These are phyloP conservation scores for Oncopodura yosiiana DNA, from an alignment of 1,140 invertebrate species.

Conservation along the genomic window DNA sequence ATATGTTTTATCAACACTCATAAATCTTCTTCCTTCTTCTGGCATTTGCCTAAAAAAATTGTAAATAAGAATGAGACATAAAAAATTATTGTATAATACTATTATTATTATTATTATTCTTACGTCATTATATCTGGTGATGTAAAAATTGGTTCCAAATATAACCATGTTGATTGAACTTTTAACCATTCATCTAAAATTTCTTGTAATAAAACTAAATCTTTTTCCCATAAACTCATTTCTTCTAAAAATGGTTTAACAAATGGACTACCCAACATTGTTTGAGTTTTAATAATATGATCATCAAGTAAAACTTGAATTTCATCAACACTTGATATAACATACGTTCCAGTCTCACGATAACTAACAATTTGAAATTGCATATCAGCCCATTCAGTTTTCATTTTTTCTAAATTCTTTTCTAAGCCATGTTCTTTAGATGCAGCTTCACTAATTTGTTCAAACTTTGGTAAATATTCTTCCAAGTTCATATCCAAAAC, in stretches of 20 bases:
- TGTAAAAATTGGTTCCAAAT: conserved; percentile 93
- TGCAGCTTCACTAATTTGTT: conserved; percentile 84
- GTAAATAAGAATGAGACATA: not conserved
- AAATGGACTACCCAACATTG: conserved; percentile 93
- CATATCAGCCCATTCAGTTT: conserved; percentile 79
- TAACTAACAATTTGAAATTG: conserved; percentile 66
- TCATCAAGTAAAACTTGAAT: conserved; percentile 92
- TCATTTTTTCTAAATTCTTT: conserved; percentile 81
- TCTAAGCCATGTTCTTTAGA: conserved; percentile 92
- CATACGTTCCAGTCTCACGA: conserved; percentile 82
- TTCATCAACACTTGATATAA: conserved; percentile 83
- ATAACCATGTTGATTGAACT: conserved; percentile 93
- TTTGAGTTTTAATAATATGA: conserved; percentile 93
- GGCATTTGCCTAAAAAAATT: conserved; percentile 64
- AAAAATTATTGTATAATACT: not conserved
- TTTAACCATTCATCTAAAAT: conserved; percentile 93
- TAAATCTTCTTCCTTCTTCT: conserved; percentile 78
- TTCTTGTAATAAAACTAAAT: conserved; percentile 68
- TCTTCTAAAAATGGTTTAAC: conserved; percentile 81
- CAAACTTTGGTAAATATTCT: conserved; percentile 84
- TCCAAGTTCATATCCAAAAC: conserved; percentile 82
- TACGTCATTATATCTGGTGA: conserved; percentile 91
- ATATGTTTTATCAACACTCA: conserved; percentile 90
- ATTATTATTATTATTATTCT: conserved; percentile 72
- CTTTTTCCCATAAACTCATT: conserved; percentile 59